Evolutionary conservation across 2,113 vertebrate genomes (phyloP), one percentile per base, ranked within the genome.

Genomic region (Synodontis membranacea): DNA sequence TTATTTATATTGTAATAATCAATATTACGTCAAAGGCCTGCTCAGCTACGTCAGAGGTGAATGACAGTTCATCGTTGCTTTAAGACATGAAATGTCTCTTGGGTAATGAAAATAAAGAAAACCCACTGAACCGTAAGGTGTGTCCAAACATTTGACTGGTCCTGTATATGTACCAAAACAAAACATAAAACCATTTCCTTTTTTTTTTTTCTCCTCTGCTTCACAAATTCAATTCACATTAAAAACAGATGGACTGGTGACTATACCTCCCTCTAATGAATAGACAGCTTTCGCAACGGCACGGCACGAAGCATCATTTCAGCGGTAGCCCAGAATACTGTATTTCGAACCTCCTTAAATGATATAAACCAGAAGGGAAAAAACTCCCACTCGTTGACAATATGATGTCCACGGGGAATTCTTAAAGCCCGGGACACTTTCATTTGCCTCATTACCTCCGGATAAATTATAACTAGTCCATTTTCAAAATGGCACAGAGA

Each of bases 401-500:
- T 60, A 34, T 7, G 44, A 42, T 70, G 28, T 25, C 78, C 78
- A 81, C 72, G 11, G 48, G 50, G 85, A 72, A 72, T 81, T 64
- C 74, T 48, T 66, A 50, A 62, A 85, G 42, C 72, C 72, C 21
- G 25, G 58, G 19, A 79, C 23, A 46, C 84, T 50, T 79, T 85
- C 84, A 85, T 86, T 81, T 86, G 50, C 85, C 78, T 72, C 64
- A 52, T 86, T 86, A 86, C 48, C 85, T 80, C 76, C 70, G 76
- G 76, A 80, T 80, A 86, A 80, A 86, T 86, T 68, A 80, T 56
- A 86, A 86, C 76, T 80, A 44, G 78, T 68, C 46, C 76, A 70
- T 80, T 80, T 86, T 37, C 62, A 70, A 76, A 76, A 66, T 86
- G 84, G 60, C 84, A 80, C 48, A 60, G 7, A 86, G 76, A 68